Evolutionary conservation across 2,888 invertebrate genomes (phyloP).

Genomic region (Anodontia alba): DNA sequence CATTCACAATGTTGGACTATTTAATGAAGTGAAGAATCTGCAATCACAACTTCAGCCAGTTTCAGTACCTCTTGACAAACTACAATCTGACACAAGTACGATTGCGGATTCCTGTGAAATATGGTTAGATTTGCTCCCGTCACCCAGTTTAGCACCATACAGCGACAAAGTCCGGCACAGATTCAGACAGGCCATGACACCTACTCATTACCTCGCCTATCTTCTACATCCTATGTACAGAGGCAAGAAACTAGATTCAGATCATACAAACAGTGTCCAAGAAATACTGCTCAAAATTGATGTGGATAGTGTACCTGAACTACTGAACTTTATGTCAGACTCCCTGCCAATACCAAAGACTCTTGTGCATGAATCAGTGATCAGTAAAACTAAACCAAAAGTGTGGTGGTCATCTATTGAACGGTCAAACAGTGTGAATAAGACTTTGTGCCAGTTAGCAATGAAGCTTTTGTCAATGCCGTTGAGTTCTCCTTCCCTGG

Average conservation of each 20-base stretch:
- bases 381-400: constrained; percentile 23
- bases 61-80: constrained; percentile 18
- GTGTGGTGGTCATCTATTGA: constrained; percentile 40
- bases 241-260: constrained; percentile 38
- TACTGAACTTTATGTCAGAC: constrained; percentile 30
- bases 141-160: constrained; percentile 15
- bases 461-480: constrained; percentile 37
- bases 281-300: constrained; percentile 22
- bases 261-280: constrained; percentile 32
- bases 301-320: constrained; percentile 31
- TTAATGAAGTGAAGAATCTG: constrained; percentile 41
- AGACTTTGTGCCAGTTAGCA: constrained; percentile 29
- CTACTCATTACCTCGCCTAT: constrained; percentile 45
- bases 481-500: constrained; percentile 35
- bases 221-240: constrained; percentile 49
- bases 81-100: constrained; percentile 31
- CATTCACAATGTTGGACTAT: constrained; percentile 44
- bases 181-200: constrained; percentile 44
- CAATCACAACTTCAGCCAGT: constrained; percentile 31
- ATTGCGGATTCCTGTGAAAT: constrained; percentile 47
- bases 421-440: constrained; percentile 7
- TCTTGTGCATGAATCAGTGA: too few species aligned
- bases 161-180: constrained; percentile 5
- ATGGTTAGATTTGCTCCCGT: constrained; percentile 26
- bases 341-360: background rate